These are phyloP conservation scores for Nomada fabriciana DNA, from an alignment of 2,888 invertebrate species.

Conservation along the genomic window DNA sequence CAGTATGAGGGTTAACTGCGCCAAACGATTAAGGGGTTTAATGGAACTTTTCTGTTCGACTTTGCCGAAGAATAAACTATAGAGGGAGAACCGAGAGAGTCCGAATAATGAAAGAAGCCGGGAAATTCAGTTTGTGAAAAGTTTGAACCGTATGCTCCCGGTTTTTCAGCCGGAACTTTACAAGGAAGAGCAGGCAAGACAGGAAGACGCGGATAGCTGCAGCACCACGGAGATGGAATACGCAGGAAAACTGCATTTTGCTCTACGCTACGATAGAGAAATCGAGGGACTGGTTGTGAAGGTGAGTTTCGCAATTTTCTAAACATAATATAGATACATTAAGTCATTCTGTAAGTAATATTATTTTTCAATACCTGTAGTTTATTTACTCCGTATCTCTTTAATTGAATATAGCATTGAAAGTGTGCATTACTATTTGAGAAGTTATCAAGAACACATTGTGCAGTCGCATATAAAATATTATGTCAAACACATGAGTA, in stretches of 20 bases:
- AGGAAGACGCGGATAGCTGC: constrained; percentile 90
- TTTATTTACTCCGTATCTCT: too few species aligned
- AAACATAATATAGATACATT: not conserved
- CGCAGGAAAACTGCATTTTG: constrained; percentile 92
- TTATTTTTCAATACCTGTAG: too few species aligned
- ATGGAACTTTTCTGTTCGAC: not conserved
- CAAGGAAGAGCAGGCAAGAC: constrained; percentile 90
- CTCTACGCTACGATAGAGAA: constrained; percentile 92
- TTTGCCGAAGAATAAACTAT: not conserved
- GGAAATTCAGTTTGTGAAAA: constrained; percentile 13
- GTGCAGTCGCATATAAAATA: too few species aligned
- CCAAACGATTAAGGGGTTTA: not conserved
- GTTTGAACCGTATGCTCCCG: constrained; percentile 25
- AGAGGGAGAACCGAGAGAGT: not conserved
- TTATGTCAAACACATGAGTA: too few species aligned
- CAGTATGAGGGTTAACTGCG: not conserved
- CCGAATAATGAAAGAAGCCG: constrained; percentile 3
- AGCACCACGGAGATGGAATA: constrained; percentile 89
- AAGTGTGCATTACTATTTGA: too few species aligned
- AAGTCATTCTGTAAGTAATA: too few species aligned
- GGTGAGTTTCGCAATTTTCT: constrained; percentile 85
- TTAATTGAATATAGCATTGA: too few species aligned
- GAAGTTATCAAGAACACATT: too few species aligned
- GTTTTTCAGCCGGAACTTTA: constrained; percentile 90
- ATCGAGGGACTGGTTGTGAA: constrained; percentile 92